Conservation (phyloP, 2,888 invertebrate species). For the Achlya flavicornis region DNA sequence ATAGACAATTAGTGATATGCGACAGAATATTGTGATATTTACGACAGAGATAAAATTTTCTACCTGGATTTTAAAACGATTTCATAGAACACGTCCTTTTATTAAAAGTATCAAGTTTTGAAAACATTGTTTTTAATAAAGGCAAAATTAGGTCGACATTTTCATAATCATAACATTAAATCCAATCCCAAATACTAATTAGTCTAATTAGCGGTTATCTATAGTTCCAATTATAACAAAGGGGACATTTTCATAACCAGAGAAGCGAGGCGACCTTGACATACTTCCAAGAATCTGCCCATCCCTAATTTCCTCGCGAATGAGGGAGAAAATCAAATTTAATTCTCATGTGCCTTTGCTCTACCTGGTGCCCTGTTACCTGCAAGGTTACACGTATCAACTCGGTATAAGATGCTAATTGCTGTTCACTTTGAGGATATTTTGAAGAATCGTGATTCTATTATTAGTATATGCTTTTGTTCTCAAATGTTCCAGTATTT, state of each 20-base stretch:
- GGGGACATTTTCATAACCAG: background rate
- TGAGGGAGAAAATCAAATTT: conserved; percentile 4
- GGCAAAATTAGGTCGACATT: background rate
- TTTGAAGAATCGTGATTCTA: background rate
- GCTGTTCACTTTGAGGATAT: background rate
- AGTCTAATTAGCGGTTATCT: background rate
- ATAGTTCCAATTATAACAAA: background rate
- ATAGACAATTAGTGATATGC: too few species aligned
- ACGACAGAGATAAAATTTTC: too few species aligned
- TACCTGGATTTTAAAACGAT: too few species aligned
- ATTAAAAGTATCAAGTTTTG: too few species aligned
- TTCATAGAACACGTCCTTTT: too few species aligned
- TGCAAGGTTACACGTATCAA: background rate
- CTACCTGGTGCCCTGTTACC: background rate
- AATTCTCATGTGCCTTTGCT: background rate
- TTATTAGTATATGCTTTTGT: background rate
- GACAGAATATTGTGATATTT: too few species aligned
- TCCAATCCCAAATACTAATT: background rate
- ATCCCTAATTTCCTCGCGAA: background rate
- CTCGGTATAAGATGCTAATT: background rate
- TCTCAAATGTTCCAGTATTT: background rate
- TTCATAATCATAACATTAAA: background rate
- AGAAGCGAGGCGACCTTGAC: background rate
- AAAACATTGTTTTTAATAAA: background rate
- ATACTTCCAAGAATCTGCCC: background rate